Conservation (phyloP, 1,140 invertebrate genomes). For the Aricia agestis region DNA sequence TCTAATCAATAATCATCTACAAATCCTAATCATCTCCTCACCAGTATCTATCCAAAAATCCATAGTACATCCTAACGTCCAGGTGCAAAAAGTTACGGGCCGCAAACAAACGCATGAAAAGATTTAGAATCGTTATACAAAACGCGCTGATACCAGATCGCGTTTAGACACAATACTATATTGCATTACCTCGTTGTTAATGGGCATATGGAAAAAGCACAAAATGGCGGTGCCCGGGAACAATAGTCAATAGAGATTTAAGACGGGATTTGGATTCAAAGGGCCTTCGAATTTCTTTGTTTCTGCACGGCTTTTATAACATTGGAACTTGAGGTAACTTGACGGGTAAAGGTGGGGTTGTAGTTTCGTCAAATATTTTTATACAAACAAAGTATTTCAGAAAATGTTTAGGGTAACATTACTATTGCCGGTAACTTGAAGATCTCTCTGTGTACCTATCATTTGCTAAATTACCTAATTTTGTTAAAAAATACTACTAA, state of each 20-base stretch:
- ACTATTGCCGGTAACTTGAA: too few species aligned
- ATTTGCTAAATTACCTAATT: too few species aligned
- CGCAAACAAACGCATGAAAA: slow-evolving; percentile 28
- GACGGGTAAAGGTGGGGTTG: slow-evolving; percentile 34
- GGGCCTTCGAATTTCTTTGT: slow-evolving; percentile 54
- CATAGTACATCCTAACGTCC: slow-evolving; percentile 6
- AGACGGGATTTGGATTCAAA: slow-evolving; percentile 71
- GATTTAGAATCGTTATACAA: slow-evolving; percentile 35
- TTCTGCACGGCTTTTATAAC: slow-evolving; percentile 64
- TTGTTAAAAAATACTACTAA: too few species aligned
- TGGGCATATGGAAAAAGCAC: slow-evolving; percentile 41
- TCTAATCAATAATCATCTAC: too few species aligned
- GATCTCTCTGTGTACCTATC: too few species aligned
- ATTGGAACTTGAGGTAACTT: slow-evolving; percentile 54
- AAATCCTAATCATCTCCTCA: background rate
- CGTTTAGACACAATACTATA: slow-evolving; percentile 53
- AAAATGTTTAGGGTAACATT: too few species aligned
- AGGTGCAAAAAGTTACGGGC: slow-evolving; percentile 26
- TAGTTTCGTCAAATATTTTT: slow-evolving; percentile 22
- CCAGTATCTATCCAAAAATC: background rate
- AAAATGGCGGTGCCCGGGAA: slow-evolving; percentile 47
- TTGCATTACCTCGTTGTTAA: slow-evolving; percentile 52
- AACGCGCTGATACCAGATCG: slow-evolving; percentile 47
- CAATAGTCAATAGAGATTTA: slow-evolving; percentile 67
- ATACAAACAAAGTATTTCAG: background rate